phyloP scores from a whole-genome alignment of 2,113 vertebrate genomes.

The Pycnonotus jocosus region DNA sequence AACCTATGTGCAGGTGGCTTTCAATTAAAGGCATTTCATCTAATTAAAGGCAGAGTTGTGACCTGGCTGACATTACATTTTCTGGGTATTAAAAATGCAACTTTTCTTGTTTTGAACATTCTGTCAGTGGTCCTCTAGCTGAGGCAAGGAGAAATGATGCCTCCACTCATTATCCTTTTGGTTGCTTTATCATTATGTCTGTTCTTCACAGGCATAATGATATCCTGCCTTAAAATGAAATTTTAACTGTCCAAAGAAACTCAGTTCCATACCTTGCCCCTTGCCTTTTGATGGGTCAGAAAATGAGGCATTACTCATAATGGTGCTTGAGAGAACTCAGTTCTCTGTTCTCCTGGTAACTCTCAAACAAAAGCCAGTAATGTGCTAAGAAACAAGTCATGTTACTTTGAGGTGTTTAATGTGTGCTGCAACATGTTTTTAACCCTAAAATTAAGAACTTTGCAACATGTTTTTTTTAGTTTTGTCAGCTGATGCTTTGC shows the following conservation, averaged over 20 bases:
- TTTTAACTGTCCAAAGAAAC: background rate
- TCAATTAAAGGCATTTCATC: background rate
- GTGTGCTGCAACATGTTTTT: background rate
- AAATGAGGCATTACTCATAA: background rate
- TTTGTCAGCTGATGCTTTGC: background rate
- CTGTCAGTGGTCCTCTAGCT: background rate
- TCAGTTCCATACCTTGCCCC: background rate
- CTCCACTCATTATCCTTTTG: background rate
- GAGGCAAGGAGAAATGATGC: background rate
- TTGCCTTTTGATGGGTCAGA: background rate
- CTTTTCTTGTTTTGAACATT: background rate
- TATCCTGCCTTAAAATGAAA: background rate
- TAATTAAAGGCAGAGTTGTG: constrained; percentile 14
- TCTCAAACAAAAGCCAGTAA: background rate
- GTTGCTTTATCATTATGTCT: background rate
- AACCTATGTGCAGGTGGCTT: background rate
- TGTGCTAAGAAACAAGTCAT: background rate
- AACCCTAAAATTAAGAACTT: background rate
- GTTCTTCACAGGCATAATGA: background rate
- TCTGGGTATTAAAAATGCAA: background rate
- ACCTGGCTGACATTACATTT: background rate
- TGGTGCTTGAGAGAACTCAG: background rate
- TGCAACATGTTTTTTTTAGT: background rate
- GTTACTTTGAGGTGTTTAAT: background rate
- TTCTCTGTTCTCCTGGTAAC: background rate